Evolutionary conservation across 1,140 invertebrate genomes (phyloP).

Genomic region (Halesus radiatus): DNA sequence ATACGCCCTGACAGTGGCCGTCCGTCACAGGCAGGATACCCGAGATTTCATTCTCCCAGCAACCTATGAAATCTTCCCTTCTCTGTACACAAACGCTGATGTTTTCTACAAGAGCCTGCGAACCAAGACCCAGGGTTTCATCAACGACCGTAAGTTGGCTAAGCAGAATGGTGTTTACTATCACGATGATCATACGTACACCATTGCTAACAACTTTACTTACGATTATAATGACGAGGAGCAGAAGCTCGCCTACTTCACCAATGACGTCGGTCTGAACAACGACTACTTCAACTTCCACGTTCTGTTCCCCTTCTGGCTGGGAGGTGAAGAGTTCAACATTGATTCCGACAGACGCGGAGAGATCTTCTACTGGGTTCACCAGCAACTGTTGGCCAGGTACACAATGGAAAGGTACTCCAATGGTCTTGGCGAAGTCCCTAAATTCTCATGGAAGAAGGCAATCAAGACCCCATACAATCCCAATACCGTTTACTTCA

Average conservation of each 20-base stretch:
- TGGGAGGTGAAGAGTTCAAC: constrained; percentile 62
- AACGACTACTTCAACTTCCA: constrained; percentile 80
- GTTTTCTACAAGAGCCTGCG: constrained; percentile 58
- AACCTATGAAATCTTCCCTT: constrained; percentile 76
- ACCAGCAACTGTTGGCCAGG: no score
- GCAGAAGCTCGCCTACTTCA: no score
- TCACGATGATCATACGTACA: constrained; percentile 65
- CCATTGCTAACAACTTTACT: constrained; percentile 69
- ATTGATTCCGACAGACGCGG: constrained; percentile 68
- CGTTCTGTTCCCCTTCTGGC: constrained; percentile 76
- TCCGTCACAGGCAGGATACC: constrained; percentile 73
- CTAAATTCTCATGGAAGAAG: no score
- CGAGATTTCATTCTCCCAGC: constrained; percentile 72
- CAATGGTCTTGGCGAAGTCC: no score
- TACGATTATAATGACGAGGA: constrained; percentile 71
- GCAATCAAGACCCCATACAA: constrained; percentile 71
- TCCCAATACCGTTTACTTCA: constrained; percentile 72
- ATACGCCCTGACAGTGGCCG: constrained; percentile 72
- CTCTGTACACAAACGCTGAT: constrained; percentile 65
- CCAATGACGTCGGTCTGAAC: no score
- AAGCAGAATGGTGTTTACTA: constrained; percentile 64
- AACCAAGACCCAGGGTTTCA: constrained; percentile 71
- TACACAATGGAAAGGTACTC: no score
- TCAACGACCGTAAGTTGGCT: constrained; percentile 56
- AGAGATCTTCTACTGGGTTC: no score